phyloP scores from a whole-genome alignment of 2,113 vertebrate genomes.

The Archilochus colubris region DNA sequence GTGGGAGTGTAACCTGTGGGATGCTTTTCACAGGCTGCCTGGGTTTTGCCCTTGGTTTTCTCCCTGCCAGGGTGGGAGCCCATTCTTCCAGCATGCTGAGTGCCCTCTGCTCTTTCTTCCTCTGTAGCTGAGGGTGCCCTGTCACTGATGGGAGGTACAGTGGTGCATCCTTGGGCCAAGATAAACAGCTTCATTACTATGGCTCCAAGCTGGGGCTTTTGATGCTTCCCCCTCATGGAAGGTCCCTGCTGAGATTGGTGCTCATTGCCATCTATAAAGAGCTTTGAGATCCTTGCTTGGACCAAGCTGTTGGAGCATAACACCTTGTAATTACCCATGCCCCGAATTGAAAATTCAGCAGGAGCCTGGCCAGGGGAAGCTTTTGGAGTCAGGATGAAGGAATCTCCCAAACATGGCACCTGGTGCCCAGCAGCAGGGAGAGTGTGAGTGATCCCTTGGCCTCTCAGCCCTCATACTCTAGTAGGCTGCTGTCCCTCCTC shows the following conservation, averaged over 20 bases:
- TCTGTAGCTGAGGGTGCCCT: background rate
- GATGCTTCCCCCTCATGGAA: background rate
- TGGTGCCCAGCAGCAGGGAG: background rate
- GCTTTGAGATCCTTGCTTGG: background rate
- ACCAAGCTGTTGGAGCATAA: background rate
- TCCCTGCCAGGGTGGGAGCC: background rate
- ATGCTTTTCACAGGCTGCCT: background rate
- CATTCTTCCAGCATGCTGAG: background rate
- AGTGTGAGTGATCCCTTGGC: fast-evolving
- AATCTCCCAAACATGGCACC: background rate
- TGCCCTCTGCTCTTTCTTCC: background rate
- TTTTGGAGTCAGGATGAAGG: background rate
- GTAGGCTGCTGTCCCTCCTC: background rate
- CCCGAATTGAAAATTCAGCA: background rate
- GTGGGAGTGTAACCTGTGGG: background rate
- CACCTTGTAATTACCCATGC: background rate
- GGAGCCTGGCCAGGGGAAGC: background rate
- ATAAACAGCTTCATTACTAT: background rate
- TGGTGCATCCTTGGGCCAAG: background rate
- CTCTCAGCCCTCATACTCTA: background rate
- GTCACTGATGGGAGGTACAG: background rate
- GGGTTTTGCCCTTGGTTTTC: background rate
- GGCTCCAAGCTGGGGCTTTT: background rate
- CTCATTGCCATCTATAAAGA: background rate
- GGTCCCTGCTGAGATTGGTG: background rate